Evolutionary conservation across 1,140 invertebrate genomes (phyloP), one percentile per base, ranked within the genome.

Genomic region (Drosophila trapezifrons): DNA sequence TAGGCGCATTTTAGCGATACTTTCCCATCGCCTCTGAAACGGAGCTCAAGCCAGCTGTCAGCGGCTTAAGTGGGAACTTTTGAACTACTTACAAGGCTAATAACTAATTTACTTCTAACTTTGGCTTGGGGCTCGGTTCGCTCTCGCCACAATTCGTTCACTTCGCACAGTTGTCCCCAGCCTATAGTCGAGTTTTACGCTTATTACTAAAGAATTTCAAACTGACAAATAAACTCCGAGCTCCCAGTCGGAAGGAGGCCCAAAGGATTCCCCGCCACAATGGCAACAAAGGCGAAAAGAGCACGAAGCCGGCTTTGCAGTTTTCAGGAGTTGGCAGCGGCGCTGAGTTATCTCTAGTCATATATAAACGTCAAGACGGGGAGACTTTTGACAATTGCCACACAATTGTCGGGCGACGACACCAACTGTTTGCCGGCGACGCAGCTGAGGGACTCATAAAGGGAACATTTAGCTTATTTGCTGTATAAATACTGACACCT

Each of bases 401-500:
- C 79, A 86, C 83, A 87, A 87, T 87, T 87, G 83, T 87, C 84
- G 80, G 55, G 62, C 59, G 38, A 66, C 49, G 82, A 43, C 72
- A 62, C 58, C 49, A 51, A 54, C 59, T 80, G 52, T 43, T 57
- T 76, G 76, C 64, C 72, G 45, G 64, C 77, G 55, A 40, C 58
- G 40, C 62, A 15, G 25, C 38, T 37, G 32, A 56, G 83, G 83
- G 79, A 89, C 76, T 83, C 83, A 87, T 87, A 87, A 87, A 87
- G 72, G 76, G 76, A 80, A 79, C 81, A 80, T 82, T 89, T 87
- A 83, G 84, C 83, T 89, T 87, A 89, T 87, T 87, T 87, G 83
- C 80, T 83, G 72, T 80, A 87, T 87, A 87, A 87, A 87, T 87
- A 87, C 84, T 89, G 84, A 87, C 79, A 83, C 83, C 79, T 87